phyloP scores from a whole-genome alignment of 2,888 invertebrate genomes.

The Melanostoma mellinum region DNA sequence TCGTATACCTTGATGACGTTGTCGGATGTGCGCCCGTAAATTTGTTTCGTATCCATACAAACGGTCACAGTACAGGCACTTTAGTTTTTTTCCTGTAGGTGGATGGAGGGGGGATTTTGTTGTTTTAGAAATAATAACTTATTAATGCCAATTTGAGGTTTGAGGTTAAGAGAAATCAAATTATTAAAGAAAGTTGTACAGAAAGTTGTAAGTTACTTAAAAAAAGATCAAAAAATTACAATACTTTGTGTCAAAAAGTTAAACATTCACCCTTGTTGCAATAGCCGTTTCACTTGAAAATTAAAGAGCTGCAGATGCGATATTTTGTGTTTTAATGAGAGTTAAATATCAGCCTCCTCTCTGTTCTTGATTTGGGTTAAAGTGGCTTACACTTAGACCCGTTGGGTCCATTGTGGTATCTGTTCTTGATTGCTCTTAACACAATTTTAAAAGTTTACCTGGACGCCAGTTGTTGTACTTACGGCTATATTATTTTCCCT shows the following conservation, averaged over 20 bases:
- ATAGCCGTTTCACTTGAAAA: no score
- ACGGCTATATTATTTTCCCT: no score
- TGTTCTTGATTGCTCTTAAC: no score
- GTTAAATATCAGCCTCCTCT: no score
- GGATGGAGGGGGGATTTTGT: conserved; percentile 72
- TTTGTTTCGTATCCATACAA: conserved; percentile 96
- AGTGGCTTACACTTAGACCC: no score
- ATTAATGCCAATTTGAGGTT: conserved; percentile 71
- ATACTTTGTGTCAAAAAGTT: conserved; percentile 8
- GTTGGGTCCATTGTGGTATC: no score
- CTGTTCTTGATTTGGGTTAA: no score
- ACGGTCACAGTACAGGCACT: conserved; percentile 96
- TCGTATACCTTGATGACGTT: conserved; percentile 95
- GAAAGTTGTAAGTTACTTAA: neutral
- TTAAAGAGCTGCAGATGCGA: no score
- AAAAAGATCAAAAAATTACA: no score
- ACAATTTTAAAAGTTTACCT: no score
- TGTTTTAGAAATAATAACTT: conserved; percentile 73
- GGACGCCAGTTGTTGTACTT: no score
- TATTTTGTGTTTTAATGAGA: no score
- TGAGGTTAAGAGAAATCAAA: conserved; percentile 60
- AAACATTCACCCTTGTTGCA: neutral
- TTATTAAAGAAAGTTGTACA: conserved; percentile 24
- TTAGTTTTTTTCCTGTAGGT: conserved; percentile 91
- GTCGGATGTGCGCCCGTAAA: conserved; percentile 94